phyloP scores from a whole-genome alignment of 2,888 invertebrate species.

The Drosophila barbarae region DNA sequence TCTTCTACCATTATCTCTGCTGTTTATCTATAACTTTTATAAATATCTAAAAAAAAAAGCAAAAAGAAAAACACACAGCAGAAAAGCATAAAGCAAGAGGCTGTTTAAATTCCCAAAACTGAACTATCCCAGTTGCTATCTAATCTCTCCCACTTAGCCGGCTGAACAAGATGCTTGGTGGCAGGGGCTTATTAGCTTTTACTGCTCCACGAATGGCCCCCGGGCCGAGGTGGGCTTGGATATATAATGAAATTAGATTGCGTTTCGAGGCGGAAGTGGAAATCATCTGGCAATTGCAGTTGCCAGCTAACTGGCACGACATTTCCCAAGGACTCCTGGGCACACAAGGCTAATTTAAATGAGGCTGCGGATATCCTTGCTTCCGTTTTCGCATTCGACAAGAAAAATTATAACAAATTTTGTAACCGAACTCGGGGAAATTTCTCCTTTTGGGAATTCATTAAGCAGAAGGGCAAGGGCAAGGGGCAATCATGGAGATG shows the following conservation, averaged over 20 bases:
- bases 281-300: slow-evolving; percentile 21
- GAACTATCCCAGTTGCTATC: slow-evolving; percentile 6
- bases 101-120: background rate
- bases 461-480: slow-evolving; percentile 55
- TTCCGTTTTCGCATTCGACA: slow-evolving; percentile 36
- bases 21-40: too few relatives aligned
- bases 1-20: too few relatives aligned
- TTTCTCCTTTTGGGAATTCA: slow-evolving; percentile 75
- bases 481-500: background rate
- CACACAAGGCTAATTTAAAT: slow-evolving; percentile 26
- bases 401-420: slow-evolving; percentile 71
- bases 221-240: background rate
- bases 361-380: background rate
- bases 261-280: slow-evolving; percentile 2
- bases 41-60: too few relatives aligned
- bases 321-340: slow-evolving; percentile 6
- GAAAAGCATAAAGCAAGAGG: background rate
- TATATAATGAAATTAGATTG: slow-evolving; percentile 37
- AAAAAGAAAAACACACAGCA: too few relatives aligned
- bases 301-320: slow-evolving; percentile 14
- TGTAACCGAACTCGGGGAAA: slow-evolving; percentile 67
- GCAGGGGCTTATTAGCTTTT: slow-evolving; percentile 33
- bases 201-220: slow-evolving; percentile 2
- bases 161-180: background rate
- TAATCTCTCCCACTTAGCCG: background rate